phyloP scores from a whole-genome alignment of 1,140 invertebrate genomes.

The Lethocerus indicus region DNA sequence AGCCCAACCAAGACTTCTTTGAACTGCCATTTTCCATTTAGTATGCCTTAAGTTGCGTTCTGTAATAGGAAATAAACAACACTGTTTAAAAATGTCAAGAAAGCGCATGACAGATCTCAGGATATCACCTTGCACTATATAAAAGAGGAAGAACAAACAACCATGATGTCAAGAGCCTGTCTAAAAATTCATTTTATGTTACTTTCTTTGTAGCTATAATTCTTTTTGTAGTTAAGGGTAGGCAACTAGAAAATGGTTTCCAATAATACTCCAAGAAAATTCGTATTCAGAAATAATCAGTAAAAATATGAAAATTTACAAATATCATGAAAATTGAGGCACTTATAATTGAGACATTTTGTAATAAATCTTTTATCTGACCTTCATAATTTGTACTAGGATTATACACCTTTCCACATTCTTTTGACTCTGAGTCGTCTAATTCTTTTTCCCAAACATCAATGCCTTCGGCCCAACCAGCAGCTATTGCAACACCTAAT shows the following conservation, averaged over 20 bases:
- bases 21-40: constrained; percentile 86
- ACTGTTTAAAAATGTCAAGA: too few relatives aligned
- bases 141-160: too few relatives aligned
- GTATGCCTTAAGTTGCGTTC: constrained; percentile 65
- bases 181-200: too few relatives aligned
- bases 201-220: too few relatives aligned
- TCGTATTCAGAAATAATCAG: too few relatives aligned
- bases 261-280: too few relatives aligned
- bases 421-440: constrained; percentile 20
- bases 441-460: constrained; percentile 37
- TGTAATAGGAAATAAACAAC: constrained; percentile 25
- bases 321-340: too few relatives aligned
- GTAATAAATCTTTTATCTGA: constrained; percentile 22
- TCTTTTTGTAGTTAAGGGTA: background rate
- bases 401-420: constrained; percentile 48
- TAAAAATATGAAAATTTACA: too few relatives aligned
- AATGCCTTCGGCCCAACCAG: constrained; percentile 63
- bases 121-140: too few relatives aligned
- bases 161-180: too few relatives aligned
- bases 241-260: background rate
- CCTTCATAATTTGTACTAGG: constrained; percentile 58
- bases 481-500: constrained; percentile 78
- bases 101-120: too few relatives aligned
- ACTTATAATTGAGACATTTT: constrained; percentile 9
- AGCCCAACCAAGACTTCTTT: constrained; percentile 75